phyloP scores from a whole-genome alignment of 2,797 vertebrate species.

The Cyprinodon diabolis region DNA sequence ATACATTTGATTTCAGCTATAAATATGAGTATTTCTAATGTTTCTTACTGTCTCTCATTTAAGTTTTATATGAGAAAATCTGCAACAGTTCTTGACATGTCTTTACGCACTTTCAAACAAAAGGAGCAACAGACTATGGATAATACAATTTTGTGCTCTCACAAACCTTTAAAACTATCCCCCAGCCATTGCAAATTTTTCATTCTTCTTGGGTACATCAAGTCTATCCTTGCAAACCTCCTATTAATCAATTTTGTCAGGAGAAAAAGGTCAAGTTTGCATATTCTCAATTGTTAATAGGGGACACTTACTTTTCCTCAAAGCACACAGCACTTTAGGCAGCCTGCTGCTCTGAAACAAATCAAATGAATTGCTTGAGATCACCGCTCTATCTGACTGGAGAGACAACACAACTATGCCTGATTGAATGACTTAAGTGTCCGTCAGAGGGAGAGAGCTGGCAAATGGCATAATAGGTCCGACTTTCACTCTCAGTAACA shows the following conservation, averaged over 20 bases:
- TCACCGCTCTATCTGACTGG: slow-evolving; percentile 19
- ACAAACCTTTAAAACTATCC: slow-evolving; percentile 28
- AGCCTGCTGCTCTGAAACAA: slow-evolving; percentile 51
- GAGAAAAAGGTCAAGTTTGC: slow-evolving; percentile 70
- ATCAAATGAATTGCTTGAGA: slow-evolving; percentile 40
- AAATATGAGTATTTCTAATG: not conserved
- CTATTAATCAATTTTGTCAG: slow-evolving; percentile 65
- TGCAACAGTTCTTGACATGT: not conserved
- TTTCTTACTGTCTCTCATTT: not conserved
- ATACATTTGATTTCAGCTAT: too few species aligned
- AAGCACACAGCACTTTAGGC: slow-evolving; percentile 1
- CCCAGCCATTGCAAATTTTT: slow-evolving; percentile 38
- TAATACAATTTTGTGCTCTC: slow-evolving; percentile 7
- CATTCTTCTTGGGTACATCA: slow-evolving; percentile 44
- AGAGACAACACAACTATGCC: slow-evolving; percentile 20
- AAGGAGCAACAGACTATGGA: slow-evolving; percentile 1
- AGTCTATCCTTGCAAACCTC: slow-evolving; percentile 48
- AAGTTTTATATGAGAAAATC: not conserved
- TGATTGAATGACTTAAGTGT: slow-evolving; percentile 34
- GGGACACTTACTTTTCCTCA: slow-evolving; percentile 24
- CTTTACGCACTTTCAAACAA: not conserved
- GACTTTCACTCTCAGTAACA: not conserved
- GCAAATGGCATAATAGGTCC: slow-evolving; percentile 5
- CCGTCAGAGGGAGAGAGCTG: slow-evolving; percentile 4
- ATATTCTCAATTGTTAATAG: slow-evolving; percentile 49